Conservation (phyloP, 2,888 invertebrate species). For the Mylabris sibirica region DNA sequence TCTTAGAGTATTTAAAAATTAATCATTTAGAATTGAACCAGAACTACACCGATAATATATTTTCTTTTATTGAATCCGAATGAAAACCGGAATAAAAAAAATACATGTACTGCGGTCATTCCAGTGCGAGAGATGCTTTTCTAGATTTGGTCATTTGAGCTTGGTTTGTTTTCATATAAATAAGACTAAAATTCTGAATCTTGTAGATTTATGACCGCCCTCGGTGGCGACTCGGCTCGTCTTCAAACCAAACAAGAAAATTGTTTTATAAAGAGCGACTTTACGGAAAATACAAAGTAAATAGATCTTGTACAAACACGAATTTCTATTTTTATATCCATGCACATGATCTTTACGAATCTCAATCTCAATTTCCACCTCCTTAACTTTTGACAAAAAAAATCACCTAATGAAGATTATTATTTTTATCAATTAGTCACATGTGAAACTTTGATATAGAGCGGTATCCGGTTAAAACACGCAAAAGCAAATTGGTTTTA, state of each 20-base stretch:
- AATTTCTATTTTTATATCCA: not conserved
- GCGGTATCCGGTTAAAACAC: conserved; percentile 43
- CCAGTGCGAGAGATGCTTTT: too few species aligned
- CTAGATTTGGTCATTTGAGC: too few species aligned
- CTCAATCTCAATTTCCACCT: not conserved
- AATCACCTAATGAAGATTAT: too few species aligned
- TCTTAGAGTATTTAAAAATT: too few species aligned
- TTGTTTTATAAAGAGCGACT: not conserved
- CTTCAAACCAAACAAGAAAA: not conserved
- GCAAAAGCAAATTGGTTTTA: conserved; percentile 44
- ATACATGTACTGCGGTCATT: too few species aligned
- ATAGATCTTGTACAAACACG: not conserved
- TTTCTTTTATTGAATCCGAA: too few species aligned
- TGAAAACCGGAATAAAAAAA: too few species aligned
- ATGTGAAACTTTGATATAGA: conserved; percentile 47
- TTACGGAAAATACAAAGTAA: not conserved
- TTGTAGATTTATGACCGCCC: not conserved
- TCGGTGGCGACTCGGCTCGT: not conserved
- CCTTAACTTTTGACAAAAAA: too few species aligned
- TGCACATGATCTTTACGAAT: not conserved
- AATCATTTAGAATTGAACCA: too few species aligned
- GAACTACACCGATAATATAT: too few species aligned
- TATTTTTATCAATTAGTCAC: too few species aligned
- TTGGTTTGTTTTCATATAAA: too few species aligned
- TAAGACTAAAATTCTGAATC: not conserved